A percentile compares a stretch with the other conserved stretches of the same genome.
phyloP scores from a whole-genome alignment of 2,888 invertebrate genomes.

The Corbicula japonica region DNA sequence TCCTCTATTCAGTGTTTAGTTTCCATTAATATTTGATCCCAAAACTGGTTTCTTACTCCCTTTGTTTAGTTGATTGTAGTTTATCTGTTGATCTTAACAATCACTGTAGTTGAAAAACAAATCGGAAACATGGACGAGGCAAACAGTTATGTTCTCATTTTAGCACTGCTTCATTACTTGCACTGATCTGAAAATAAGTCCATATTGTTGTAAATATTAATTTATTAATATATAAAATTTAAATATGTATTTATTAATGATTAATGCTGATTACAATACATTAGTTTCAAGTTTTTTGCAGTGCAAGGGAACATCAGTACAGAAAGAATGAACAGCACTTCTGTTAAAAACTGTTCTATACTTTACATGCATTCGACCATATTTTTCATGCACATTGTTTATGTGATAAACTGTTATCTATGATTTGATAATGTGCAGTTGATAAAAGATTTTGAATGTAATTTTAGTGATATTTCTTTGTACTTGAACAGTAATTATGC shows the following conservation, averaged over 20 bases:
- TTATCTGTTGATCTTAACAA: slow-evolving; percentile 35
- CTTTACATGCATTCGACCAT: no score
- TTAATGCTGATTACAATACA: slow-evolving; percentile 6
- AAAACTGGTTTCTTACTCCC: slow-evolving; percentile 16
- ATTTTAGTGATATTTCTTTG: no score
- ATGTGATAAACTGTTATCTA: no score
- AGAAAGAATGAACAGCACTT: no score
- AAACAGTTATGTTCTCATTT: no score
- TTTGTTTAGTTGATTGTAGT: slow-evolving; percentile 30
- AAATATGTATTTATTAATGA: slow-evolving; percentile 3
- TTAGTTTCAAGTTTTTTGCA: slow-evolving; percentile 37
- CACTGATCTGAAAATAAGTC: slow-evolving; percentile 51
- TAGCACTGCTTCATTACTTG: slow-evolving; percentile 40
- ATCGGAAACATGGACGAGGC: no score
- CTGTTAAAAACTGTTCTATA: no score
- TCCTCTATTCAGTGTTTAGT: slow-evolving; percentile 52
- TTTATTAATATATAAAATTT: neutral
- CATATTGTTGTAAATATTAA: slow-evolving; percentile 34
- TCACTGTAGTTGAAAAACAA: slow-evolving; percentile 24
- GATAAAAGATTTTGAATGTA: no score
- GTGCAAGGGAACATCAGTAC: slow-evolving; percentile 40
- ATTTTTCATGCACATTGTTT: no score
- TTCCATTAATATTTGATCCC: slow-evolving; percentile 21
- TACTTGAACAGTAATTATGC: no score
- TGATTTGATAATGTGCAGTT: no score